Base-by-base conservation (phyloP, 2,113 vertebrate genomes). In the Otocyon megalotis region DNA sequence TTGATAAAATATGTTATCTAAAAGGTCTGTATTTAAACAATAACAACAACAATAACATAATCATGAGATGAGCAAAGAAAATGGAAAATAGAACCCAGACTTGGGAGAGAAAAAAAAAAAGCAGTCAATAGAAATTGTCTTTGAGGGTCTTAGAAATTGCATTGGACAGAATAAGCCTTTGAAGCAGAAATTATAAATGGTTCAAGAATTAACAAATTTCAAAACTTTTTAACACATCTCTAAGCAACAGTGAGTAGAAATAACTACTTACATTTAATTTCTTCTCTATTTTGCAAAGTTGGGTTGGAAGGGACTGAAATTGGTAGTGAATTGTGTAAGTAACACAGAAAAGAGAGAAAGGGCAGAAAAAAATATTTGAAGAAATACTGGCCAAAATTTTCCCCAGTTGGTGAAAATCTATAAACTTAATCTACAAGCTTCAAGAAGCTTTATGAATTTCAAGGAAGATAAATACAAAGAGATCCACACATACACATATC, bases 291-390 rank as follows among this genome's bases (percentile, higher is more conserved):
- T 93, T 87, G 30, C 35, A 62, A 97, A 93, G 72, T 2, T 86
- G 97, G 63, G 43, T 71, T 97, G 82, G 84, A 94, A 97, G 50
- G 92, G 94, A 89, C 5, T 71, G 32, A 84, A 96, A 92, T 83
- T 84, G 80, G 90, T 95, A 54, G 80, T 93, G 86, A 80, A 53
- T 0, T 8, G 43, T 81, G 48, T 90, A 95, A 98, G 93, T 91
- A 98, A 96, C 58, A 82, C 3, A 69, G 74, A 67, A 92, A 77
- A 77, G 32, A 91, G 12, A 80, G 56, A 92, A 88, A 37, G 7
- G 48, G 48, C 12, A 81, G 65, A n/a, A 58, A 82, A 94, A 74
- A 71, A 19, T 26, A 82, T 69, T 84, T 84, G 53, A 63, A 92
- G 84, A 94, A 92, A 81, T 82, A 69, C 6, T 37, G 37, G 20